These are phyloP conservation scores for Drosophila setifemur DNA, from an alignment of 1,140 invertebrate species.

Conservation along the genomic window DNA sequence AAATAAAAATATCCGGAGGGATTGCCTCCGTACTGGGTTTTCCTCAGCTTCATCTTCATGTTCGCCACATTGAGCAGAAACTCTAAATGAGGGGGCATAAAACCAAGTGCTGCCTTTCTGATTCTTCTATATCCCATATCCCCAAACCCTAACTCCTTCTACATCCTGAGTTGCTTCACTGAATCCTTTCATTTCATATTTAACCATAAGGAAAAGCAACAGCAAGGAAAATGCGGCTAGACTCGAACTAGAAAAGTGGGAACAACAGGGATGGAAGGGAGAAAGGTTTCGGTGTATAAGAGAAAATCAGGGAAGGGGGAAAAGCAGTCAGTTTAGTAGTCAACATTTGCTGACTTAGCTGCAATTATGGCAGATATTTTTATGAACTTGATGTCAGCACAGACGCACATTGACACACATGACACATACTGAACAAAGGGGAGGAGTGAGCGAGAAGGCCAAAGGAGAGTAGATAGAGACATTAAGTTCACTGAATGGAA, in stretches of 20 bases:
- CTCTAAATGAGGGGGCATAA: slow-evolving; percentile 41
- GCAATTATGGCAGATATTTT: slow-evolving; percentile 65
- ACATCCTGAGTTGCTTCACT: slow-evolving; percentile 39
- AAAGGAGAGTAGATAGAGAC: not conserved
- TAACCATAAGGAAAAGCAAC: slow-evolving; percentile 10
- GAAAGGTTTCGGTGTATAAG: no score
- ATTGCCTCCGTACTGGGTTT: not conserved
- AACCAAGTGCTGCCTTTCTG: slow-evolving; percentile 60
- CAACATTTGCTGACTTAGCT: slow-evolving; percentile 62
- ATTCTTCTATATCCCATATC: not conserved
- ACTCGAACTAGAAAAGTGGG: slow-evolving; percentile 2
- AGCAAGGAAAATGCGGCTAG: slow-evolving; percentile 24
- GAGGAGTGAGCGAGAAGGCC: not conserved
- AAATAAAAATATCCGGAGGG: not conserved
- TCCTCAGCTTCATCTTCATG: slow-evolving; percentile 14
- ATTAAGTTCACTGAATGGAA: slow-evolving; percentile 3
- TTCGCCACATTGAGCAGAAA: slow-evolving; percentile 56
- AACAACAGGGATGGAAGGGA: not conserved
- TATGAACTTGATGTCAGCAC: slow-evolving; percentile 60
- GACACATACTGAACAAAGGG: slow-evolving; percentile 7
- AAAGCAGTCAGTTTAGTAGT: slow-evolving; percentile 16
- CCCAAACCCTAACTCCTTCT: not conserved
- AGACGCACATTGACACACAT: slow-evolving; percentile 20
- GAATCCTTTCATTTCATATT: slow-evolving; percentile 67
- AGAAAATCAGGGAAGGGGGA: not conserved